Percentiles rank a stretch among this genome's conserved stretches.
Evolutionary conservation across 2,888 invertebrate species (phyloP).

Genomic region (Athripsodes cinereus): DNA sequence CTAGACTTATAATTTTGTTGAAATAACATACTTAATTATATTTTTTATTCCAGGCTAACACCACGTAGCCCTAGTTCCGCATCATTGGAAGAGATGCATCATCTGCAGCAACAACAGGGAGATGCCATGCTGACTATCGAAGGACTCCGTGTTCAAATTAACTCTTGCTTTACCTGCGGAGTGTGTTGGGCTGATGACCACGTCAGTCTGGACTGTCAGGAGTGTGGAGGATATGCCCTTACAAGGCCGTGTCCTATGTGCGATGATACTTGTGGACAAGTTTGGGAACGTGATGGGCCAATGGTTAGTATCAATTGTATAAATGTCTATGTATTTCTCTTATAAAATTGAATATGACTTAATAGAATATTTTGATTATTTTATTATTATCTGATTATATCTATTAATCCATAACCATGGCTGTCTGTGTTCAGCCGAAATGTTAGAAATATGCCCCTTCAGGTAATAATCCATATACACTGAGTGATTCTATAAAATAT

Average conservation of each 20-base stretch:
- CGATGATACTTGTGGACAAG: constrained; percentile 63
- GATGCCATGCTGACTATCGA: constrained; percentile 62
- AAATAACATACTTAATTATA: no score
- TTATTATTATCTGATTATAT: no score
- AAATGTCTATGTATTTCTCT: no score
- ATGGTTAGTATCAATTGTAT: no score
- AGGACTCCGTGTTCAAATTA: constrained; percentile 62
- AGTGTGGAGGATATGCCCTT: constrained; percentile 74
- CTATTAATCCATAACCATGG: no score
- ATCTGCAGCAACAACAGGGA: constrained; percentile 21
- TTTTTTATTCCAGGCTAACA: constrained; percentile 18
- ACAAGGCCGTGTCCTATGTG: constrained; percentile 70
- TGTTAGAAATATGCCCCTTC: no score
- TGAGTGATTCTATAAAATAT: no score
- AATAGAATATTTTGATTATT: no score
- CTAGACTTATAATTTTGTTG: no score
- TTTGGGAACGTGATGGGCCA: constrained; percentile 72
- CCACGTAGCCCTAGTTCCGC: constrained; percentile 22
- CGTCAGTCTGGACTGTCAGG: constrained; percentile 69
- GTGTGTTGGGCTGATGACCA: constrained; percentile 76
- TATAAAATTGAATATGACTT: no score
- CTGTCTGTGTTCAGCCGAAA: no score
- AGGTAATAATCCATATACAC: no score
- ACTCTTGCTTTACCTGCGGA: constrained; percentile 72
- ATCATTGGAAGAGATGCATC: constrained; percentile 17